phyloP scores from a whole-genome alignment of 2,797 vertebrate species.

The Yasuhikotakia modesta region DNA sequence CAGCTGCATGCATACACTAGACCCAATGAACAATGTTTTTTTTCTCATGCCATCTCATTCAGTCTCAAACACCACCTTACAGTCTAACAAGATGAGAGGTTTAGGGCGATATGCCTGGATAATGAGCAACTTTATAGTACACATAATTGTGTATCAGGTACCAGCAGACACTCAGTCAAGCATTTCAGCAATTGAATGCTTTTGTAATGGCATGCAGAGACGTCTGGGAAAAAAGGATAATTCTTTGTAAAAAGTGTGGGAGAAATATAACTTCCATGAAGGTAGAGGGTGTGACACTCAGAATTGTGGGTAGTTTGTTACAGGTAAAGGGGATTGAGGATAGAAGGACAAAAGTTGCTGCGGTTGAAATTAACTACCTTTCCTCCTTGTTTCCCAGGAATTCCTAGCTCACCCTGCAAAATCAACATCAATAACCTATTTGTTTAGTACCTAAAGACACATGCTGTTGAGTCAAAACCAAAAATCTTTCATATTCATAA shows the following conservation, averaged over 20 bases:
- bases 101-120: neutral
- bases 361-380: slow-evolving; percentile 76
- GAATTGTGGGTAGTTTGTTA: too few relatives aligned
- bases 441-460: slow-evolving; percentile 21
- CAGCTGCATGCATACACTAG: slow-evolving; percentile 57
- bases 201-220: slow-evolving; percentile 36
- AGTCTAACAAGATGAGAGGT: slow-evolving; percentile 16
- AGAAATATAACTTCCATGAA: neutral
- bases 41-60: slow-evolving; percentile 39
- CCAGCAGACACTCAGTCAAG: too few relatives aligned
- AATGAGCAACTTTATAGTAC: slow-evolving; percentile 2
- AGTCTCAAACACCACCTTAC: slow-evolving; percentile 28
- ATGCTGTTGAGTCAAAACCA: too few relatives aligned
- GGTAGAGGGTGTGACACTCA: neutral
- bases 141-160: slow-evolving; percentile 1
- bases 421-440: slow-evolving; percentile 37
- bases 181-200: too few relatives aligned
- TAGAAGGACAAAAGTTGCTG: too few relatives aligned
- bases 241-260: neutral
- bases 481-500: too few relatives aligned
- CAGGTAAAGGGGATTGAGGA: too few relatives aligned
- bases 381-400: slow-evolving; percentile 83
- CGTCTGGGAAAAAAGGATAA: slow-evolving; percentile 10
- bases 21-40: slow-evolving; percentile 17
- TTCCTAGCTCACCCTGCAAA: slow-evolving; percentile 83